Evolutionary conservation across 92 coral and sea anemone species (phyloP), one percentile per base, ranked within the genome.

Genomic region (Hydrozoanthus gracilis): DNA sequence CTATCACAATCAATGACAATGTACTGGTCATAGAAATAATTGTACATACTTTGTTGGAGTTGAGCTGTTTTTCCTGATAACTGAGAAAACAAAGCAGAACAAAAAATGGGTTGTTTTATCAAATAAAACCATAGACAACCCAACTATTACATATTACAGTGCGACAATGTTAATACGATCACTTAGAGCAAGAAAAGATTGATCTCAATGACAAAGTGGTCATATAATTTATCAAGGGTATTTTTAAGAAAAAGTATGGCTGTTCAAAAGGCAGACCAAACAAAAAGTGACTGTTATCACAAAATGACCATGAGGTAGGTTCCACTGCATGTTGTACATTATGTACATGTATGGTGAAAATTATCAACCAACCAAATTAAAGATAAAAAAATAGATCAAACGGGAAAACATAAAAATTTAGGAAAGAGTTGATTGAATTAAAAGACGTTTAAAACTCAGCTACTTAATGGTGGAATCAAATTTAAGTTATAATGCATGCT

Each of bases 1-100:
- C 2, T 2, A 27, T 27, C 39, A 27, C 2, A 2, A 27, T 27
- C 39, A 27, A 27, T 27, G 39, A 27, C 39, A 27, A 27, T 54
- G 2, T 62, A 15, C 11, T 62, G 11, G 16, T 13, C 27, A 27
- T 45, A 82, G 8, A 49, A 16, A 27, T 27, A 27, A 27, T 27
- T 14, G 3, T 17, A 72, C 84, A 46, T 83, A 88, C 91, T 54
- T 88, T 83, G 20, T 39, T 20, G 78, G 3, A 52, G 67, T 83
- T 27, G 45, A 15, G 46, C 39, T 73, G 58, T 64, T 74, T 73
- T 75, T 75, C 69, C 83, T 83, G 7, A 68, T 44, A 46, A 47
- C 73, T 51, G 56, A 7, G 60, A 73, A 73, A 27, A 27, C 39
- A 27, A 27, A 27, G 0, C 39, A 27, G 39, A 27, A 27, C 2